Evolutionary conservation across 2,888 invertebrate species (phyloP), one percentile per base, ranked within the genome.

Genomic region (Drosophila neutralis): DNA sequence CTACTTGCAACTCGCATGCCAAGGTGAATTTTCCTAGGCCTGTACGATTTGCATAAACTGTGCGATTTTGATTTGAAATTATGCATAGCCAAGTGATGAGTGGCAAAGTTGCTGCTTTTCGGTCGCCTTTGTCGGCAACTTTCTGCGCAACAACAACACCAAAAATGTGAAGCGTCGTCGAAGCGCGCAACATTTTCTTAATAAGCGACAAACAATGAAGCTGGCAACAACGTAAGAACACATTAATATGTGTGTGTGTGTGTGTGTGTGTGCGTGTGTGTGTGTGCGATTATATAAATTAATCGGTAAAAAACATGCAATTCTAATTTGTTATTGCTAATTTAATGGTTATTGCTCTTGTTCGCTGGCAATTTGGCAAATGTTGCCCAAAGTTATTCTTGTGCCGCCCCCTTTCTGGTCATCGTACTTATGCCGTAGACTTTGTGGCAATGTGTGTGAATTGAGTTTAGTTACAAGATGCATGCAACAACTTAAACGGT

Each of bases 131-230:
- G 76, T 76, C 77, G 77, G 78, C 75, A 74, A 52, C 40, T 45
- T 48, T 61, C 61, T 62, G 61, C 49, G 27, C 36, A 38, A 31
- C 29, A 57, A 15, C 45, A 63, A 48, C 58, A 59, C 31, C 33
- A 56, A 51, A 42, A 65, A 56, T 51, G 58, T 51, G 27, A 42
- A 67, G 48, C 73, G 61, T 71, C 71, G 86, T 72, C 74, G 82
- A 83, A 72, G 85, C 87, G 79, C 76, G 78, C 84, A 87, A 82
- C 79, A 89, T 89, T 86, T 80, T 74, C 87, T 73, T 89, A 89
- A 85, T 85, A 82, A 89, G 87, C 85, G 78, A 70, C 82, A 82
- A 87, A 82, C 87, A 85, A 89, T 80, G 85, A 80, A 70, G 40
- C 52, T 66, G 61, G 49, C 57, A 31, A 53, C 62, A 56, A 29